phyloP scores from a whole-genome alignment of 2,888 invertebrate species.

The Heterodera filipjevi region DNA sequence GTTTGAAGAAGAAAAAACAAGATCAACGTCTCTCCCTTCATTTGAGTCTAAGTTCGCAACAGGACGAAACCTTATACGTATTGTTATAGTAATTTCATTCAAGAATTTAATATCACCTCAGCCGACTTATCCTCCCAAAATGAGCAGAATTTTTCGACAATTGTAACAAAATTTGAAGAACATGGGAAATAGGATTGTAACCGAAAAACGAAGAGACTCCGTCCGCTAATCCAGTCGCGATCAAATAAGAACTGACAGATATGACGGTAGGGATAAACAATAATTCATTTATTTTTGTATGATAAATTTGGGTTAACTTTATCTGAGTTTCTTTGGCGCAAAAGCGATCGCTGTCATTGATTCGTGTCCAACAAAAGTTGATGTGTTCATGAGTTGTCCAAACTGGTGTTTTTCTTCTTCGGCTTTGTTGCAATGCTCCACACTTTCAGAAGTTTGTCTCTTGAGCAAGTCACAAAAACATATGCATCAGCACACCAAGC shows the following conservation, averaged over 20 bases:
- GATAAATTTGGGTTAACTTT: background rate
- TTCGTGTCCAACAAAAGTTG: conserved; percentile 8
- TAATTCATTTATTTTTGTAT: background rate
- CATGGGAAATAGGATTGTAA: background rate
- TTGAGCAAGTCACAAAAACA: conserved; percentile 30
- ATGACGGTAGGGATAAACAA: too few relatives aligned
- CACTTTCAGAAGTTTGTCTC: conserved; percentile 32
- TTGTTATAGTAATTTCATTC: too few relatives aligned
- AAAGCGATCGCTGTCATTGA: conserved; percentile 35
- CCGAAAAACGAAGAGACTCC: background rate
- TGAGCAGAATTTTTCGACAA: conserved; percentile 4
- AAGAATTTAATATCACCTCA: too few relatives aligned
- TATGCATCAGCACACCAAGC: conserved; percentile 33
- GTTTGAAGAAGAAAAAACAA: too few relatives aligned
- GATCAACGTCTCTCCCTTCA: too few relatives aligned
- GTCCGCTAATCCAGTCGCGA: too few relatives aligned
- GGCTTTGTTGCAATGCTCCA: conserved; percentile 15
- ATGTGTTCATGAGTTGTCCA: conserved; percentile 5
- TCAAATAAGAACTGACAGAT: too few relatives aligned
- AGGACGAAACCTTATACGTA: too few relatives aligned
- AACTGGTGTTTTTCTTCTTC: background rate
- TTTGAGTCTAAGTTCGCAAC: too few relatives aligned
- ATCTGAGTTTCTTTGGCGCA: conserved; percentile 18
- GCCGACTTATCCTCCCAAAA: conserved; percentile 17
- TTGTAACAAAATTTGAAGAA: background rate